Conservation (phyloP, 1,140 invertebrate species). For the Drosophila nebulosa region DNA sequence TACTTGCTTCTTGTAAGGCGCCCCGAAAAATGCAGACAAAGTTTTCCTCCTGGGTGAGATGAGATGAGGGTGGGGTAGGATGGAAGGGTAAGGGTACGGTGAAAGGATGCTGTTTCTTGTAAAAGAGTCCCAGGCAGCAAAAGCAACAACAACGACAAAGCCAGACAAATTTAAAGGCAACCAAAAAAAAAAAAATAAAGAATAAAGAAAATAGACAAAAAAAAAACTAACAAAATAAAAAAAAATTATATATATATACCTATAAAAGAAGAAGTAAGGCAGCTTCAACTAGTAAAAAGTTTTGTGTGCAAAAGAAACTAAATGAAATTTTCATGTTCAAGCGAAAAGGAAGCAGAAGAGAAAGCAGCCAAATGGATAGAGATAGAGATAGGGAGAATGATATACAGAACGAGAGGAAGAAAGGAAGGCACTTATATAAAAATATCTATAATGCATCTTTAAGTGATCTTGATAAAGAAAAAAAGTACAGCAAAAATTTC, state of each 20-base stretch:
- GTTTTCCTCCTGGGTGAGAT: constrained; percentile 63
- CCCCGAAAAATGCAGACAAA: constrained; percentile 67
- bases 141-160: constrained; percentile 23
- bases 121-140: constrained; percentile 19
- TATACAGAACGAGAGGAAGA: neutral
- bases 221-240: constrained; percentile 29
- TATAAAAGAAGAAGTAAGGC: neutral
- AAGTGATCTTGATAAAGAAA: neutral
- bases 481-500: neutral
- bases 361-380: neutral
- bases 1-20: constrained; percentile 33
- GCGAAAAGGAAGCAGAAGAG: neutral
- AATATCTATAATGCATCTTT: neutral
- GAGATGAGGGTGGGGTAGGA: constrained; percentile 1
- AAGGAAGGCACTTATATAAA: neutral
- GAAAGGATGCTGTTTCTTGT: constrained; percentile 22
- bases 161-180: constrained; percentile 75
- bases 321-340: constrained; percentile 48
- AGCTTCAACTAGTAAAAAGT: constrained; percentile 10
- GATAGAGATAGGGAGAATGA: neutral
- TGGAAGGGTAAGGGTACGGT: neutral
- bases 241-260: constrained; percentile 17
- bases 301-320: constrained; percentile 31
- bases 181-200: constrained; percentile 4
- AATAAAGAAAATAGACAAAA: constrained; percentile 32